These are phyloP conservation scores for Toxotes lorentzi DNA, from an alignment of 2,797 vertebrate species.

Conservation along the genomic window DNA sequence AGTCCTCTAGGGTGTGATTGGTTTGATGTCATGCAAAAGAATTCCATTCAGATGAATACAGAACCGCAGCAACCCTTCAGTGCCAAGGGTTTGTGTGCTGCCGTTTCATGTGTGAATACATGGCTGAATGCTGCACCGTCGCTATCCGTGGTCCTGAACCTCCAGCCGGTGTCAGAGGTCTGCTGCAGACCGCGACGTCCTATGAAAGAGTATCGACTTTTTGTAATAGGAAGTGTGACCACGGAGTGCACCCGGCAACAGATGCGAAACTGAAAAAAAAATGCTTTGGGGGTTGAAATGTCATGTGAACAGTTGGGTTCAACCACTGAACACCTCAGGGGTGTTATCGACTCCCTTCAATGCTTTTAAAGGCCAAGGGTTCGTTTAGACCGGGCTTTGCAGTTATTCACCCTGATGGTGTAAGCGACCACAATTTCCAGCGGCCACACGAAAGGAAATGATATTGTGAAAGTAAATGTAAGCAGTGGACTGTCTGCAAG, in stretches of 20 bases:
- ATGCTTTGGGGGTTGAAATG: conserved; percentile 83
- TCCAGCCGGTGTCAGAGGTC: conserved; percentile 72
- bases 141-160: conserved; percentile 81
- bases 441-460: conserved; percentile 57
- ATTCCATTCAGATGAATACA: conserved; percentile 35
- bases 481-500: conserved; percentile 46
- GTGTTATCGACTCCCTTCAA: conserved; percentile 83
- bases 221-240: conserved; percentile 83
- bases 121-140: conserved; percentile 65
- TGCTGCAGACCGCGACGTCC: conserved; percentile 67
- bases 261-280: conserved; percentile 76
- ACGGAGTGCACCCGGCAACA: conserved; percentile 77
- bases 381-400: conserved; percentile 72
- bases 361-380: conserved; percentile 84
- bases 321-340: conserved; percentile 85
- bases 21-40: conserved; percentile 45
- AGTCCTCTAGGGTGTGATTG: conserved; percentile 26
- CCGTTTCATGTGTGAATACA: conserved; percentile 68
- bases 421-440: conserved; percentile 73
- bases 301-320: conserved; percentile 86
- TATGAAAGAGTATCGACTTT: conserved; percentile 83
- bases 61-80: conserved; percentile 35
- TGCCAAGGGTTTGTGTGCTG: conserved; percentile 39
- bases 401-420: conserved; percentile 66
- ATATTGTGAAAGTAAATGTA: conserved; percentile 68